Evolutionary conservation across 2,888 invertebrate genomes (phyloP).

Genomic region (Coleophora deauratella): DNA sequence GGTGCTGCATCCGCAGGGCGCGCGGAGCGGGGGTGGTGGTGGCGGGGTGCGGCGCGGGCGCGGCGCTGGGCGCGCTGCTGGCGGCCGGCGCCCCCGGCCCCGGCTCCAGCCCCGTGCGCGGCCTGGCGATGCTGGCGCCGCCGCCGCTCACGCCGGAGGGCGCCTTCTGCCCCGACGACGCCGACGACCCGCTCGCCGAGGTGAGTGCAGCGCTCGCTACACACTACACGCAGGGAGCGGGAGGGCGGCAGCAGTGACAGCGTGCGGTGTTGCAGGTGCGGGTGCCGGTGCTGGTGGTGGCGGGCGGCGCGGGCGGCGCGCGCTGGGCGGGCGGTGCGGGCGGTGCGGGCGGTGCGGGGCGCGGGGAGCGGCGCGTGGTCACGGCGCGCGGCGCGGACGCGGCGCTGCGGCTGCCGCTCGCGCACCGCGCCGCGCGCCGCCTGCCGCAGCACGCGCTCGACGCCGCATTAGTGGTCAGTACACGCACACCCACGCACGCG

Average conservation of each 20-base stretch:
- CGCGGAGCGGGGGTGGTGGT: conserved; percentile 16
- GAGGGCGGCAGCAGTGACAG: neutral
- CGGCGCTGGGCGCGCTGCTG: conserved; percentile 23
- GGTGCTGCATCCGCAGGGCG: conserved; percentile 11
- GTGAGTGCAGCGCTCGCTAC: neutral
- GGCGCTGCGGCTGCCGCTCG: conserved; percentile 74
- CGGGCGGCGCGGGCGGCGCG: conserved; percentile 36
- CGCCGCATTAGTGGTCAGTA: conserved; percentile 48
- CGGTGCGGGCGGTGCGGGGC: conserved; percentile 61
- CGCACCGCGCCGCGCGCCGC: conserved; percentile 73
- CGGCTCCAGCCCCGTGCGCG: conserved; percentile 53
- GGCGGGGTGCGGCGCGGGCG: conserved; percentile 34
- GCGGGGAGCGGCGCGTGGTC: conserved; percentile 66
- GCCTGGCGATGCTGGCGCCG: conserved; percentile 80
- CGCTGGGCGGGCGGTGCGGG: conserved; percentile 42
- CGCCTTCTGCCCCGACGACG: conserved; percentile 65
- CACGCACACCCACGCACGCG: too few species aligned
- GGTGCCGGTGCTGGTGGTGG: conserved; percentile 31
- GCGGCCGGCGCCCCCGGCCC: conserved; percentile 17
- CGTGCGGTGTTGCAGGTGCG: conserved; percentile 14
- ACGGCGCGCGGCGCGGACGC: conserved; percentile 81
- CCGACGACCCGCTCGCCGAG: conserved; percentile 71
- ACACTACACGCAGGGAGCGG: neutral
- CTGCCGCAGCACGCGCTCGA: conserved; percentile 84
- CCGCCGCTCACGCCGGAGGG: conserved; percentile 79